Evolutionary conservation across 2,888 invertebrate species (phyloP).

Genomic region (Autographa gamma): DNA sequence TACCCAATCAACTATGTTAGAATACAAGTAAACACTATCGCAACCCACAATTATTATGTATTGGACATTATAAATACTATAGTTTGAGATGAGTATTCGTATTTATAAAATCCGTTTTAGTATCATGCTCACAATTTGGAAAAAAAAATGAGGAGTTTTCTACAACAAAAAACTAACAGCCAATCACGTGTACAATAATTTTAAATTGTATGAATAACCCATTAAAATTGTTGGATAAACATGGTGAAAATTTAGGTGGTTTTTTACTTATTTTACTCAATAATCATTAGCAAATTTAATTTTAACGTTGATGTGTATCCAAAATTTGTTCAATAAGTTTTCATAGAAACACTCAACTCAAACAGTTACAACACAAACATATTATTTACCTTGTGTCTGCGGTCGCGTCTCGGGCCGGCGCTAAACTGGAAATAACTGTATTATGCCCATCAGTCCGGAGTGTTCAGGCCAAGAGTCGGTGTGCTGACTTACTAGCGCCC

Average conservation of each 20-base stretch:
- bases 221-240: constrained; percentile 15
- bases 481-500: constrained; percentile 80
- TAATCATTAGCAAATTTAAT: neutral
- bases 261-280: neutral
- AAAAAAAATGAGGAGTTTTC: neutral
- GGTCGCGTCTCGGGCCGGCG: constrained; percentile 49
- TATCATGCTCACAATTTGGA: neutral
- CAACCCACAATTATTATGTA: constrained; percentile 27
- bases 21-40: neutral
- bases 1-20: constrained; percentile 50
- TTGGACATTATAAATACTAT: constrained; percentile 38
- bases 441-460: constrained; percentile 88
- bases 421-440: constrained; percentile 85
- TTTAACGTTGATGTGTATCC: neutral
- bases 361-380: constrained; percentile 46
- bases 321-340: neutral
- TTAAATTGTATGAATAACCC: neutral
- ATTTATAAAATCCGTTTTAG: neutral
- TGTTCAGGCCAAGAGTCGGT: constrained; percentile 87
- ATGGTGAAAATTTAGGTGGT: neutral
- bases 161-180: neutral
- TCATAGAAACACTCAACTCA: constrained; percentile 63
- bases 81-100: constrained; percentile 45
- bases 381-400: constrained; percentile 77
- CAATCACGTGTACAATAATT: neutral